Conservation (phyloP, 2,888 invertebrate species). For the Hypomecis atomaria region DNA sequence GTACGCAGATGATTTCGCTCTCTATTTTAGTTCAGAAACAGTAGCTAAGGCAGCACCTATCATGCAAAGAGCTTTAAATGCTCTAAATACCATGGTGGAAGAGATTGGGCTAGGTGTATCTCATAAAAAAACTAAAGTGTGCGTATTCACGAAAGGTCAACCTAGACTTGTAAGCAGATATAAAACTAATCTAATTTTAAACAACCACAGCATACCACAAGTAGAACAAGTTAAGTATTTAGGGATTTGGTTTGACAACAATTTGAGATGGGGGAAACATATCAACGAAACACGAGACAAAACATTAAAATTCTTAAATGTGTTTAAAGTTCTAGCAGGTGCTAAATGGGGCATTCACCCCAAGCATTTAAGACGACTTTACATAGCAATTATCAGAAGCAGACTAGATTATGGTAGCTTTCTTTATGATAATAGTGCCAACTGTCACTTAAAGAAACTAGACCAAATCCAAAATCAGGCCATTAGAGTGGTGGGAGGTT, state of each 20-base stretch:
- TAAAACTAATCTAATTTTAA: not conserved
- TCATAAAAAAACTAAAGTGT: not conserved
- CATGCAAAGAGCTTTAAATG: too few relatives aligned
- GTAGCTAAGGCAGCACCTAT: too few relatives aligned
- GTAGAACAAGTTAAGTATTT: conserved; percentile 1
- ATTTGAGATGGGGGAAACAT: not conserved
- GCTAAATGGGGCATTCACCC: conserved; percentile 8
- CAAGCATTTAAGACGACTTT: conserved; percentile 1
- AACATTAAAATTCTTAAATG: conserved; percentile 9
- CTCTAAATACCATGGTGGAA: too few relatives aligned
- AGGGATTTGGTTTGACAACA: conserved; percentile 1
- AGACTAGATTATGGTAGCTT: conserved; percentile 1
- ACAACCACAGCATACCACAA: not conserved
- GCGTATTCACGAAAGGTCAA: not conserved
- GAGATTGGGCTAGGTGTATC: too few relatives aligned
- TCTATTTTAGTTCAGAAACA: too few relatives aligned
- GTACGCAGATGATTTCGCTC: too few relatives aligned
- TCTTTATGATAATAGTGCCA: conserved; percentile 3
- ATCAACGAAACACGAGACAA: conserved; percentile 4
- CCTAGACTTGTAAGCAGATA: not conserved
- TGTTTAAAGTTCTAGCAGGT: conserved; percentile 2
- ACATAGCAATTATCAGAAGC: conserved; percentile 7
- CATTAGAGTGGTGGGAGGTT: not conserved
- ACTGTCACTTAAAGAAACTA: not conserved
- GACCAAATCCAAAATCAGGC: not conserved